Conservation (phyloP, 1,140 invertebrate genomes). For the Neocloeon triangulifer region DNA sequence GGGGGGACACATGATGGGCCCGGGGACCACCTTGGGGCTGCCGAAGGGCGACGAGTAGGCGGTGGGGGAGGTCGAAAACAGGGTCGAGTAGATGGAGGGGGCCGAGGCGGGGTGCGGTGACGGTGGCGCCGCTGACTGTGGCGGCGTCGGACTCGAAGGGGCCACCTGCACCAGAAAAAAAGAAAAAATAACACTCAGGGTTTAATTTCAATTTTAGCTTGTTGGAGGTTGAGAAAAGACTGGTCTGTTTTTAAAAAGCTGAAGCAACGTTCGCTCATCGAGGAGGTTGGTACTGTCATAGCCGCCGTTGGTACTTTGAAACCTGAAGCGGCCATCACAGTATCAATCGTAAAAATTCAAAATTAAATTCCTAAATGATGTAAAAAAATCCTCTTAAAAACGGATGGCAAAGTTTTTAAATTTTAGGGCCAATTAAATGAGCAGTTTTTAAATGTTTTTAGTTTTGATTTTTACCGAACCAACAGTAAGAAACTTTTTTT, state of each 20-base stretch:
- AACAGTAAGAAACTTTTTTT: too few relatives aligned
- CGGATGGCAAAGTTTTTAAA: too few relatives aligned
- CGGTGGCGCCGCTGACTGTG: constrained; percentile 9
- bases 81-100: constrained; percentile 5
- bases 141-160: constrained; percentile 12
- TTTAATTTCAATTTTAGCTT: background rate
- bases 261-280: background rate
- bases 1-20: constrained; percentile 10
- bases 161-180: constrained; percentile 8
- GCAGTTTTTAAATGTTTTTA: too few relatives aligned
- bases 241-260: background rate
- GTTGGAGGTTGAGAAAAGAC: background rate
- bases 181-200: background rate
- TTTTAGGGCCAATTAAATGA: too few relatives aligned
- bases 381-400: too few relatives aligned
- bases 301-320: background rate
- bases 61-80: constrained; percentile 1
- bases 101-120: constrained; percentile 10
- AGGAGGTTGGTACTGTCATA: background rate
- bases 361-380: too few relatives aligned
- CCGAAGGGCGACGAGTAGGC: constrained; percentile 9
- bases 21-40: constrained; percentile 16
- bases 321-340: background rate
- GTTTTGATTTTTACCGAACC: too few relatives aligned
- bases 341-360: too few relatives aligned